Evolutionary conservation across 2,113 vertebrate species (phyloP), one percentile per base, ranked within the genome.

Genomic region (Oryzias curvinotus): DNA sequence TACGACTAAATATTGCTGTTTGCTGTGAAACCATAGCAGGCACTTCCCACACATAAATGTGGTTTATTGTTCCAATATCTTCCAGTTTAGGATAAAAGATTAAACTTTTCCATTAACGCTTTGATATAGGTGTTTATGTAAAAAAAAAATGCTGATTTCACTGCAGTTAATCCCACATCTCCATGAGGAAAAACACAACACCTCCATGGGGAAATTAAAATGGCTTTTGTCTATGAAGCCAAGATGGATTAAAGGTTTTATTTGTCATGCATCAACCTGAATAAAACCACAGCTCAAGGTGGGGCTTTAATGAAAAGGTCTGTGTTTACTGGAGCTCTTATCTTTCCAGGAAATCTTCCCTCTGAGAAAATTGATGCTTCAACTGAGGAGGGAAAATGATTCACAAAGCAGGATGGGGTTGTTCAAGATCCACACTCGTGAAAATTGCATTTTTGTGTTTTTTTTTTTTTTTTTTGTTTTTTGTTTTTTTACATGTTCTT

Each of bases 131-230:
- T 17, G 13, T 47, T 58, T 47, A 7, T 54, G 67, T 54, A 14
- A 30, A 66, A 12, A n/a, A 49, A 75, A 26, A 25, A 17, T 61
- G 46, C 50, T 47, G 5, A 21, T 60, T 73, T 57, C 47, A 19
- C 47, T 13, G n/a, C 16, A 57, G 56, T 16, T 28, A 51, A 72
- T 59, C 63, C 18, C 2, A 12, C 15, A 23, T 23, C 21, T 23
- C 21, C 21, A 23, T 1, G 21, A 23, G 21, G 21, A 23, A 2
- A 21, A 23, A 23, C 21, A 23, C 21, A 23, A 23, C 21, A 23
- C 17, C 21, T 70, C 67, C 45, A 26, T 14, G 6, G 70, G 57
- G 52, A 73, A 63, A 74, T 71, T 49, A 59, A 48, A 71, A 65
- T 30, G 42, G 52, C n/a, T 49, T 16, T 46, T 65, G 21, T 4